Base-by-base conservation (phyloP, 2,888 invertebrate species). In the Harpalus rubripes region DNA sequence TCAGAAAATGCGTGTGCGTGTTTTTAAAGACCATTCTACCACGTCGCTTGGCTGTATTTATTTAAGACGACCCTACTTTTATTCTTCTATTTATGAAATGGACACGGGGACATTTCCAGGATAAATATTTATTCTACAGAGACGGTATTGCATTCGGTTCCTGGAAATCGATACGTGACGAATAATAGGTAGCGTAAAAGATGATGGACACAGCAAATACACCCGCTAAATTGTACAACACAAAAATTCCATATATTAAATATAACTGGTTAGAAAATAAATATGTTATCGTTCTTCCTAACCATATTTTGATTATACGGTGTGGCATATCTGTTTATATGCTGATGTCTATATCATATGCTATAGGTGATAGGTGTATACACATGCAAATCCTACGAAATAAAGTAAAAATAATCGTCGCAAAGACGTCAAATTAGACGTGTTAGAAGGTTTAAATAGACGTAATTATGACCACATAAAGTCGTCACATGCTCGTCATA, bases 51-150 rank as follows among this genome's bases (percentile, higher is more conserved):
- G 85, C 41, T 74, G 59, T 90, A 89, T 90, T 90, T 90, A 88
- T 89, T 88, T 87, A 90, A 90, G 89, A 87, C 88, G 88, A 88
- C 88, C 89, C 89, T 87, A 87, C 87, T 88, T 89, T 88, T 88
- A 87, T 88, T 87, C 88, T 89, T 87, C 87, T 88, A 88, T 89
- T 88, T 89, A 88, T 88, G 88, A 89, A 89, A 90, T 89, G 90
- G 90, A 90, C 90, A 89, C 89, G 87, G 89, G 89, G 89, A 89
- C 90, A 90, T 91, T 90, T 90, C 89, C 89, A 90, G 89, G 90
- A 90, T 90, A 90, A 91, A 91, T 91, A 91, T 91, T 91, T 91
- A 88, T 88, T 90, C 89, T 83, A 83, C 76, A 76, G 18, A 52
- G 81, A 18, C 26, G 58, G 58, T 61, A 68, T 81, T 81, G 56